Percentiles rank a stretch among this genome's conserved stretches.
These are phyloP conservation scores for Ophioderma brevispina DNA, from an alignment of 35 echinoderm and acorn worm genomes.

Conservation along the genomic window DNA sequence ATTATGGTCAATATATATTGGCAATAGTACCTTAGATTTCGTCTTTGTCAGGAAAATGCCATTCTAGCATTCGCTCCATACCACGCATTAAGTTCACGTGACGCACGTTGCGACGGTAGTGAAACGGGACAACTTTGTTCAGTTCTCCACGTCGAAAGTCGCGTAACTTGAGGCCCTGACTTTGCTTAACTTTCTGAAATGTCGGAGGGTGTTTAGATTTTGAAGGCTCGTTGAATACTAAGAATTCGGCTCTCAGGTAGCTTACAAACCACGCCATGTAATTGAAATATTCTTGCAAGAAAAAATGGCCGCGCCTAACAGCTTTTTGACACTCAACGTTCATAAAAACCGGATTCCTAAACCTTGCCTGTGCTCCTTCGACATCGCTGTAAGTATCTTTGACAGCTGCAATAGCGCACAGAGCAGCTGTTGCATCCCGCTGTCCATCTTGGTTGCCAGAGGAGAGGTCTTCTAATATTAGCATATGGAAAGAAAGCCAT, in stretches of 20 bases:
- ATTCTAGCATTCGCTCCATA: slow-evolving; percentile 28
- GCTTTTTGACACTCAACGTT: neutral
- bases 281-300: slow-evolving; percentile 19
- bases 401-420: neutral
- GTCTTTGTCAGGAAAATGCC: slow-evolving; percentile 24
- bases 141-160: slow-evolving; percentile 29
- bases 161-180: slow-evolving; percentile 11
- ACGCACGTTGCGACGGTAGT: neutral
- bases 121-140: slow-evolving; percentile 15
- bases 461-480: neutral
- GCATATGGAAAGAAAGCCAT: neutral
- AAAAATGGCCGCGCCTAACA: neutral
- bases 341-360: neutral
- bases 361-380: neutral
- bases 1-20: too few relatives aligned
- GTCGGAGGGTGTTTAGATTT: neutral
- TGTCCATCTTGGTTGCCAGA: neutral
- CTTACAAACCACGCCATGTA: slow-evolving; percentile 10
- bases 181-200: neutral
- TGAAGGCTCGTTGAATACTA: neutral
- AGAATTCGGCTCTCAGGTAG: slow-evolving; percentile 20
- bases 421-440: neutral
- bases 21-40: too few relatives aligned
- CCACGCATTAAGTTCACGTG: neutral
- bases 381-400: neutral